Conservation (phyloP, 2,888 invertebrate genomes). For the Charanyca ferruginea region DNA sequence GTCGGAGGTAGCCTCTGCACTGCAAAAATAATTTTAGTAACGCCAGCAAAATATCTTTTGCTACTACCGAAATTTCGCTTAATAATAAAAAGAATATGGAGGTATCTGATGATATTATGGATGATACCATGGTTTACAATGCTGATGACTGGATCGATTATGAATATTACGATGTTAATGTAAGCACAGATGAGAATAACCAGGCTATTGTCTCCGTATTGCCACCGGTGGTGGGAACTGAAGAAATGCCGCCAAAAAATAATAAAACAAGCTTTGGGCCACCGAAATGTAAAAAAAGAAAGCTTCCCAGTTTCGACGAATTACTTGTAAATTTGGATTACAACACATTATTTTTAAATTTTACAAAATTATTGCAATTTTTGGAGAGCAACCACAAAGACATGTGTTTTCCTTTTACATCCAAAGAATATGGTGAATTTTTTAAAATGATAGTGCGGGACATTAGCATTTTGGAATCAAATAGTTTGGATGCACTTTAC, state of each 20-base stretch:
- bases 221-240: not conserved
- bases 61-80: not conserved
- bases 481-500: conserved; percentile 40
- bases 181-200: not conserved
- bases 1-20: not conserved
- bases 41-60: conserved; percentile 6
- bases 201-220: not conserved
- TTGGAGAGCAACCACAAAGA: conserved; percentile 58
- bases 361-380: conserved; percentile 26
- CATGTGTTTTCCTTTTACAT: conserved; percentile 59
- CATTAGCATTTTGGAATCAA: conserved; percentile 50
- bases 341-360: not conserved
- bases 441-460: conserved; percentile 63
- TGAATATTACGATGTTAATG: not conserved
- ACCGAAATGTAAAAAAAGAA: conserved; percentile 20
- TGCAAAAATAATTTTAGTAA: not conserved
- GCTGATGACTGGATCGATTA: not conserved
- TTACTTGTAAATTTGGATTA: conserved; percentile 18
- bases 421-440: conserved; percentile 59
- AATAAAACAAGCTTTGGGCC: not conserved
- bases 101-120: not conserved
- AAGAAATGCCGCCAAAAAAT: conserved; percentile 7
- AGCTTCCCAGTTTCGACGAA: conserved; percentile 9
- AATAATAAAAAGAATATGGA: not conserved
- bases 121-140: conserved; percentile 1